Conservation (phyloP, 1,140 invertebrate species). For the Zeugodacus cucurbitae region DNA sequence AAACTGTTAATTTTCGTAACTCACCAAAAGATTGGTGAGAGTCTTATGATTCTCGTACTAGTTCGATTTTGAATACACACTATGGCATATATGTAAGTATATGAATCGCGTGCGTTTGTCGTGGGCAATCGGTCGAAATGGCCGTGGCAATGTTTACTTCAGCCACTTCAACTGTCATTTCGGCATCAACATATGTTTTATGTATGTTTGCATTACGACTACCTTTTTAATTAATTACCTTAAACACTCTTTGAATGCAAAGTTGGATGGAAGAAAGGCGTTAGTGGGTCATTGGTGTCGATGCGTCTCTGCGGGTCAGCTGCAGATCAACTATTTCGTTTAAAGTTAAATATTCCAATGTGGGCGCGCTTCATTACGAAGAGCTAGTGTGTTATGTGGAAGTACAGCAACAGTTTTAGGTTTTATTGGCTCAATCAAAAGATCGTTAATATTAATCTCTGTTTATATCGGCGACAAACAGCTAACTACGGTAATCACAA, state of each 20-base stretch:
- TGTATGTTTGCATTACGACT: background rate
- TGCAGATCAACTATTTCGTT: background rate
- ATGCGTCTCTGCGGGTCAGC: background rate
- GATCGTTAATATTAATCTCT: background rate
- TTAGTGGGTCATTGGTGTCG: background rate
- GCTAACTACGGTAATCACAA: background rate
- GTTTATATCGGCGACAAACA: background rate
- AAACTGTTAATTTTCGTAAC: too few species aligned
- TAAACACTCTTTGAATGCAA: background rate
- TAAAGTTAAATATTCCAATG: background rate
- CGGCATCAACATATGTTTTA: background rate
- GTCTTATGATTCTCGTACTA: too few species aligned
- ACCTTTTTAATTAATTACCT: slow-evolving; percentile 31
- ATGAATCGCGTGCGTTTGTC: too few species aligned
- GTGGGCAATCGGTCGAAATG: background rate
- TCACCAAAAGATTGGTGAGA: too few species aligned
- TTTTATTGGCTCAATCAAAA: background rate
- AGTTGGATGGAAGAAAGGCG: background rate
- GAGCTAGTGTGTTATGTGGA: background rate
- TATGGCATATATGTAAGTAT: background rate
- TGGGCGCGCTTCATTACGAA: slow-evolving; percentile 3
- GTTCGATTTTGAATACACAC: background rate
- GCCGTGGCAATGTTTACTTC: background rate
- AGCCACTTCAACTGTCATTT: background rate
- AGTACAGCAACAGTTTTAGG: background rate